Percentiles rank a stretch among this genome's conserved stretches.
These are phyloP conservation scores for Melierax canorus DNA, from an alignment of 2,113 vertebrate genomes.

Conservation along the genomic window DNA sequence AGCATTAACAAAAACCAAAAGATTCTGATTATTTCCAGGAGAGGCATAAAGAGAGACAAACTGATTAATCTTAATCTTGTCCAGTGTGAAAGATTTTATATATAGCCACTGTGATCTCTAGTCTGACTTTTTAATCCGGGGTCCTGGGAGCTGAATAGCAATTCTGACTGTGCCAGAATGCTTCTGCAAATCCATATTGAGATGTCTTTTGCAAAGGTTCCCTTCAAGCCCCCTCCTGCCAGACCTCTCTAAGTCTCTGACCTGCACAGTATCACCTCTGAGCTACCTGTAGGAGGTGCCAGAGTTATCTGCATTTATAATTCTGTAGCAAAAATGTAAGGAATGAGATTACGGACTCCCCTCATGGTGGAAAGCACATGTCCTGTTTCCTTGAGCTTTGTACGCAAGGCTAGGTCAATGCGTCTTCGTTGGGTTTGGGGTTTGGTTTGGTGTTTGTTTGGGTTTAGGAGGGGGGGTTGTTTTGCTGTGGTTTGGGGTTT, in stretches of 20 bases:
- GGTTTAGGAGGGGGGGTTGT: neutral
- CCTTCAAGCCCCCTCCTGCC: neutral
- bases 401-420: neutral
- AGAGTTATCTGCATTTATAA: neutral
- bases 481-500: neutral
- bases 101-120: neutral
- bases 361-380: neutral
- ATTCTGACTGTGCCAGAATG: neutral
- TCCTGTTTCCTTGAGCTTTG: neutral
- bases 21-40: neutral
- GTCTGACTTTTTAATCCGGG: neutral
- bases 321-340: neutral
- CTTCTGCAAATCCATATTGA: neutral
- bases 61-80: slow-evolving; percentile 23
- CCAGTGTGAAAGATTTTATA: slow-evolving; percentile 11
- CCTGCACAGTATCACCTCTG: neutral
- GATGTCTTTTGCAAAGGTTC: neutral
- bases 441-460: neutral
- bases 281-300: neutral
- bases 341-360: neutral
- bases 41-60: neutral
- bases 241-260: neutral
- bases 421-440: neutral
- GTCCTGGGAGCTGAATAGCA: neutral
- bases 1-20: neutral